A percentile compares a stretch with the other conserved stretches of the same genome.
Conservation (phyloP, 2,797 vertebrate genomes). For the Cirrhinus molitorella region DNA sequence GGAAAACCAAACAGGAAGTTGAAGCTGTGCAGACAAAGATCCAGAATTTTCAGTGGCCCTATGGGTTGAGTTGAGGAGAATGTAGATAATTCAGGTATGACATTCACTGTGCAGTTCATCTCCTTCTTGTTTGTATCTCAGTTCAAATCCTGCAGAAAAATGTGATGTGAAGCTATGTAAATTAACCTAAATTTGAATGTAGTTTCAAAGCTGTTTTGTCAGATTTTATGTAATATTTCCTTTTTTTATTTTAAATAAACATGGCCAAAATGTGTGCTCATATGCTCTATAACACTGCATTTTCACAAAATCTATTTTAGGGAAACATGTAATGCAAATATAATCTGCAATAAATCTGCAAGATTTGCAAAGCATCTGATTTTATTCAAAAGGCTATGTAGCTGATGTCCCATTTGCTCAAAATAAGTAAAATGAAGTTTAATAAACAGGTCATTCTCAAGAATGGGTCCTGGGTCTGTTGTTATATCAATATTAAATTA, state of each 20-base stretch:
- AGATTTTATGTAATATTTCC: no score
- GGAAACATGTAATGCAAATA: no score
- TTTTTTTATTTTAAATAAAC: no score
- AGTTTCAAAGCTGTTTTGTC: background rate
- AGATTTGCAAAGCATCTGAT: no score
- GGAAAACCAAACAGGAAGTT: conserved; percentile 3
- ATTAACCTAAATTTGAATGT: background rate
- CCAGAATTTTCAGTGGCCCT: background rate
- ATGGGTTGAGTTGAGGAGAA: background rate
- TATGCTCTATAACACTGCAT: no score
- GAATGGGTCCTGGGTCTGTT: background rate
- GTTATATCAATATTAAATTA: no score
- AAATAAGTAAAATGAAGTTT: background rate
- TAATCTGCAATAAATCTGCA: no score
- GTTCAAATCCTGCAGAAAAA: no score
- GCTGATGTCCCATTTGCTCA: no score
- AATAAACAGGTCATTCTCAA: background rate
- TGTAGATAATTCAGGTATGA: background rate
- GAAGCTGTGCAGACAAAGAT: background rate
- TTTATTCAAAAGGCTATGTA: no score
- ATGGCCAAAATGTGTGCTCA: no score
- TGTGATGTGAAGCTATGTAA: background rate
- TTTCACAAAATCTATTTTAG: no score
- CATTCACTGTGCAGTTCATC: background rate
- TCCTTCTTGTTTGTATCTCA: background rate